A percentile compares a stretch with the other conserved stretches of the same genome.
Evolutionary conservation across 2,797 vertebrate genomes (phyloP).

Genomic region (Novumbra hubbsi): DNA sequence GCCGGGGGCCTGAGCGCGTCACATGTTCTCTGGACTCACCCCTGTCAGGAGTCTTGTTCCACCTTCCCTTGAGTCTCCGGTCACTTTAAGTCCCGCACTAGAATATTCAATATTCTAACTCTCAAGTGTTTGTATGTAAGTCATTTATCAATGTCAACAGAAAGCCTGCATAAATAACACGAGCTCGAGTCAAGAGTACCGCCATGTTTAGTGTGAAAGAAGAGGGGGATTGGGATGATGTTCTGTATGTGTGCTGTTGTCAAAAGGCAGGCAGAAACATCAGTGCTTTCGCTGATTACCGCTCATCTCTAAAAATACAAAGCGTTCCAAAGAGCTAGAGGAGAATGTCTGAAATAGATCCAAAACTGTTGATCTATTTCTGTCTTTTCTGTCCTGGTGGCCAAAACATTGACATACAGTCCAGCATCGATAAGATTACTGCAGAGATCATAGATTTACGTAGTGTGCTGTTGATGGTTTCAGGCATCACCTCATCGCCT

Average conservation of each 20-base stretch:
- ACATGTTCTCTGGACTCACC: conserved; percentile 35
- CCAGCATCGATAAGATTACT: conserved; percentile 51
- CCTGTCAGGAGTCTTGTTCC: too few species aligned
- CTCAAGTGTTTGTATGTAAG: background rate
- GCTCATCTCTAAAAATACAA: conserved; percentile 40
- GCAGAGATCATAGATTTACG: conserved; percentile 47
- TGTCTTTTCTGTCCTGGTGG: conserved; percentile 52
- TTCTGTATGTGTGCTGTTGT: conserved; percentile 55
- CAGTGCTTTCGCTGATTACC: conserved; percentile 69
- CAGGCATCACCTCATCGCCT: conserved; percentile 13
- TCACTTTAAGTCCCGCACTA: conserved; percentile 17
- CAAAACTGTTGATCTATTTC: conserved; percentile 48
- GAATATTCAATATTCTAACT: background rate
- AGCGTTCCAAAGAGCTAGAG: conserved; percentile 45
- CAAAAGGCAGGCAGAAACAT: conserved; percentile 70
- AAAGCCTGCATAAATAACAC: background rate
- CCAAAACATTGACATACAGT: conserved; percentile 52
- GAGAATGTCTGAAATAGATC: conserved; percentile 55
- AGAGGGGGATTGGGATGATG: conserved; percentile 21
- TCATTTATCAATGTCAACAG: background rate
- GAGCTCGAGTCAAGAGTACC: background rate
- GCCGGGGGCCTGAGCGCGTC: conserved; percentile 44
- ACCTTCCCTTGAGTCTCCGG: too few species aligned
- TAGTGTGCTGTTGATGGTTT: conserved; percentile 3
- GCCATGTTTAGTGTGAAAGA: background rate